phyloP scores from a whole-genome alignment of 2,888 invertebrate species.

The Ormyrus rosae region DNA sequence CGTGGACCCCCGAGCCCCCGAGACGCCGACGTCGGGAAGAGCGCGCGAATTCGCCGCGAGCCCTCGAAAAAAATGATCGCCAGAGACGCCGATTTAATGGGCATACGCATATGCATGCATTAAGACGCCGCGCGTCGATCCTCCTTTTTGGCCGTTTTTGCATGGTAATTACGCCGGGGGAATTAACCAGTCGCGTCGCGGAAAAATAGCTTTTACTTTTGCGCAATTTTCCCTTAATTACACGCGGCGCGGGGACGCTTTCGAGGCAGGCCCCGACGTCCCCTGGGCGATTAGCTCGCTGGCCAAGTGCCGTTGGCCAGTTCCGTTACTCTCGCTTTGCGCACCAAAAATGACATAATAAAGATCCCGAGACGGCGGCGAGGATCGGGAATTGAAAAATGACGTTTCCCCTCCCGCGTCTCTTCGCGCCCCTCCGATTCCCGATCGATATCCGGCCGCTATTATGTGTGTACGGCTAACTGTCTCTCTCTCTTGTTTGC shows the following conservation, averaged over 20 bases:
- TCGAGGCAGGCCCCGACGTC: no score
- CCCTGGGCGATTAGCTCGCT: no score
- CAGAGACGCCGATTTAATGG: background rate
- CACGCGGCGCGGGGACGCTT: no score
- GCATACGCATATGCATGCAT: background rate
- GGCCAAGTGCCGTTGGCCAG: conserved; percentile 14
- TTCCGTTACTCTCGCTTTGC: background rate
- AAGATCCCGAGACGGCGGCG: background rate
- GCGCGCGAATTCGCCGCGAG: background rate
- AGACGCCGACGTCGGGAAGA: background rate
- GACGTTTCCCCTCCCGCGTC: background rate
- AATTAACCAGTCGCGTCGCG: background rate
- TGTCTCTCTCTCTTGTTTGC: conserved; percentile 22
- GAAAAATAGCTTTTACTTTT: no score
- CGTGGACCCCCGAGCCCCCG: conserved; percentile 24
- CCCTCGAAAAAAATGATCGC: background rate
- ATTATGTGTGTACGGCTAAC: conserved; percentile 14
- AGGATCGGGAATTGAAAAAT: background rate
- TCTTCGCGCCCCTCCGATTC: background rate
- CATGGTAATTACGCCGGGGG: background rate
- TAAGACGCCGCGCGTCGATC: background rate
- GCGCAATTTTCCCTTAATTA: no score
- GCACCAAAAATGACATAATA: conserved; percentile 29
- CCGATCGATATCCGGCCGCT: background rate
- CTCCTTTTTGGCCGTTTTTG: no score